Base-by-base conservation (phyloP, 2,113 vertebrate genomes). In the Hyperoodon ampullatus region DNA sequence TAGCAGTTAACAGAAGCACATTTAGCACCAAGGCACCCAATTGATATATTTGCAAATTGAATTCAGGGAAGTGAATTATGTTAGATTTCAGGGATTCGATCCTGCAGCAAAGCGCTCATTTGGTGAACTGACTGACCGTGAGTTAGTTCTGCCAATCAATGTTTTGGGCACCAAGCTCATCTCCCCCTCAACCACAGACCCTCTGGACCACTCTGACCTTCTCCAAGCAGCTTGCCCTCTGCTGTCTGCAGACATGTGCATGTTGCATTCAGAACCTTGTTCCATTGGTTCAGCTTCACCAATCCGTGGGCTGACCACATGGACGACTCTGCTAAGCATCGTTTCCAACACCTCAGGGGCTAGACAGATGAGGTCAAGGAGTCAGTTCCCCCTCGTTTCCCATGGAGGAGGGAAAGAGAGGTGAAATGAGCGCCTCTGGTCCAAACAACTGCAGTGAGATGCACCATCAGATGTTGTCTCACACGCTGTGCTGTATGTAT, bases 181-280 rank as follows among this genome's bases (percentile, higher is more conserved):
- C 60, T 35, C 10, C 33, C 44, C 8, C 10, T 15, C 8, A 0
- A 66, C 30, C 14, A 0, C 12, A 12, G 23, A 5, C 24, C 47
- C 33, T 18, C 44, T 1, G 0, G 4, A 9, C 24, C 13, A 2
- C 1, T 6, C 33, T 6, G 18, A 1, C 42, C 75, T 60, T 42
- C 61, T 24, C 6, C 8, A 0, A 0, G 39, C 16, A 8, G 21
- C 74, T n/a, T 8, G 28, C 6, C 60, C 18, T 21, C 28, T 6
- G 4, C 35, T 10, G 0, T 6, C 66, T 30, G 3, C 1, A 0
- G 0, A 2, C 1, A 0, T 0, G 5, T 4, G 1, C 5, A 0
- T 0, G 6, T 14, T 30, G 33, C 2, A 0, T 6, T 1, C 10
- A 0, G 16, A 68, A 5, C 63, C 21, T 15, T 53, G 6, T 6